Conservation (phyloP, 2,888 invertebrate genomes). For the Rhorus exstirpatorius region DNA sequence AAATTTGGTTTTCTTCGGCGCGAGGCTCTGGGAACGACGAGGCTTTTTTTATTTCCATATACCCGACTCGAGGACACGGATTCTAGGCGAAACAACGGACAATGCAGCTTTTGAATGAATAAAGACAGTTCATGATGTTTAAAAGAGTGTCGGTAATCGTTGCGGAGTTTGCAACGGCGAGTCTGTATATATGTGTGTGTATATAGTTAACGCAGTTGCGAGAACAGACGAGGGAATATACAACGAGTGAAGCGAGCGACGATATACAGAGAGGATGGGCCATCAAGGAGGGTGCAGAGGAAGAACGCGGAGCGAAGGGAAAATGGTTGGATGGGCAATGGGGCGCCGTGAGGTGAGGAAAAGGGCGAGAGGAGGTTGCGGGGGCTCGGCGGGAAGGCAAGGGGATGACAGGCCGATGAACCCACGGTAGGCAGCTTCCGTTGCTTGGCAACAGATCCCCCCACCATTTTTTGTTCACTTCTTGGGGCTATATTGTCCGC, state of each 20-base stretch:
- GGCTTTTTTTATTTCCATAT: too few species aligned
- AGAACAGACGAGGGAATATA: conserved; percentile 39
- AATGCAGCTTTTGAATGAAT: conserved; percentile 54
- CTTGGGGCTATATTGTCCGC: conserved; percentile 36
- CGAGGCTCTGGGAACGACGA: too few species aligned
- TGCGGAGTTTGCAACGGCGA: background rate
- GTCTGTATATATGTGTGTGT: background rate
- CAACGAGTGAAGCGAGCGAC: conserved; percentile 34
- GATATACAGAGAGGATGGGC: conserved; percentile 35
- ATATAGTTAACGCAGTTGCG: conserved; percentile 31
- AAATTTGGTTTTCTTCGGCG: too few species aligned
- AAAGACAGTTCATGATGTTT: conserved; percentile 30
- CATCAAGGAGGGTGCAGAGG: conserved; percentile 28
- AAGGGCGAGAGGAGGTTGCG: conserved; percentile 66
- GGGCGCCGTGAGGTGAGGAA: conserved; percentile 58
- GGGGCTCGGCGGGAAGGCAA: conserved; percentile 81
- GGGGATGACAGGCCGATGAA: conserved; percentile 85
- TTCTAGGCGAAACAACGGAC: conserved; percentile 14
- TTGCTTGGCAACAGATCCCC: conserved; percentile 85
- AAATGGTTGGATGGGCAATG: background rate
- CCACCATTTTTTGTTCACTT: conserved; percentile 61
- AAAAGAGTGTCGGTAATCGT: background rate
- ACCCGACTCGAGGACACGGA: background rate
- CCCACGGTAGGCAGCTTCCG: conserved; percentile 87
- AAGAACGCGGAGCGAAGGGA: conserved; percentile 50